Conservation (phyloP, 1,140 invertebrate species). For the Bradynema listronoti region DNA sequence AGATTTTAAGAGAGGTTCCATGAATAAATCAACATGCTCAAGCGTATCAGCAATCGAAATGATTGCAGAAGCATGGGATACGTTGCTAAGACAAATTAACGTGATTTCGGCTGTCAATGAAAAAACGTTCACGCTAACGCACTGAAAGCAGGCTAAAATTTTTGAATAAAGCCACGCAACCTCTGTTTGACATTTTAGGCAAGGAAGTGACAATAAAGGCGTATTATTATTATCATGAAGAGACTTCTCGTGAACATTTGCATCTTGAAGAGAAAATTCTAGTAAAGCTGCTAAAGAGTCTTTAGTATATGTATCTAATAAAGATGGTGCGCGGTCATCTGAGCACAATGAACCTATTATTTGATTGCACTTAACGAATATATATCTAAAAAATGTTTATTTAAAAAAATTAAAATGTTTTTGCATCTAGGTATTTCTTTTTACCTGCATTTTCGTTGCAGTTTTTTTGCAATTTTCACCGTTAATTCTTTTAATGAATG, state of each 20-base stretch:
- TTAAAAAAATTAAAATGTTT: too few relatives aligned
- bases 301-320: too few relatives aligned
- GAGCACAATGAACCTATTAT: too few relatives aligned
- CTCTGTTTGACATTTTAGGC: conserved; percentile 13
- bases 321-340: too few relatives aligned
- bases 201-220: background rate
- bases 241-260: background rate
- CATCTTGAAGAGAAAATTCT: conserved; percentile 1
- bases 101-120: conserved; percentile 15
- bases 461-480: conserved; percentile 7
- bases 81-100: conserved; percentile 15
- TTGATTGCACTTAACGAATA: conserved; percentile 7
- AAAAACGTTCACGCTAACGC: conserved; percentile 20
- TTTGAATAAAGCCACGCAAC: conserved; percentile 1
- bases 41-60: too few relatives aligned
- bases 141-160: conserved; percentile 5
- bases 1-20: too few relatives aligned
- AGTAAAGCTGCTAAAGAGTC: too few relatives aligned
- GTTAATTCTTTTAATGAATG: background rate
- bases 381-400: conserved; percentile 3
- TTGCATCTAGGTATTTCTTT: too few relatives aligned
- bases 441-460: too few relatives aligned
- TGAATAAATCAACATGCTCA: too few relatives aligned
- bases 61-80: too few relatives aligned
- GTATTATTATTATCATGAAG: background rate